Base-by-base conservation (phyloP, 2,797 vertebrate genomes). In the Parauchenoglanis ngamensis region DNA sequence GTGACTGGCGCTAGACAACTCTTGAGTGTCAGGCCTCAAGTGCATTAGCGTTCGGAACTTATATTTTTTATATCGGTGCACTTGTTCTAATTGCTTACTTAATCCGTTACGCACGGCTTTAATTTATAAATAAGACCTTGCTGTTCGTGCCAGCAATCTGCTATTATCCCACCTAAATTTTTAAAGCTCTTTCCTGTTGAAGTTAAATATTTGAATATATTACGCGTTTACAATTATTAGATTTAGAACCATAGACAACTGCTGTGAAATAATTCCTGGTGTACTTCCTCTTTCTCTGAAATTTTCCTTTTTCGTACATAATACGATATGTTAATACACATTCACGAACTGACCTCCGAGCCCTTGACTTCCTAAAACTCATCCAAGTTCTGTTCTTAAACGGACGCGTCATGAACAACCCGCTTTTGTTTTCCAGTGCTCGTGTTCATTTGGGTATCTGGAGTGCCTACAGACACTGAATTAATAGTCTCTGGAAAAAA, bases 1-100 rank as follows among this genome's bases (percentile, higher is more conserved):
- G 57, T 85, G 89, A 87, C 85, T 57, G 85, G 84, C 77, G 31
- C 54, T 67, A 73, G 78, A 85, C 44, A n/a, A 21, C 54, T 44
- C 78, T 12, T 15, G 46, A 82, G 46, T 75, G 83, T 78, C 79
- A n/a, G 54, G 57, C 25, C 54, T 87, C 87, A 82, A 80, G 65
- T n/a, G 61, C 31, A 35, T 73, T 75, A 83, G 65, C n/a, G 40
- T 28, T 0, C 1, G 17, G 21, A 57, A 12, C 25, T 77, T 31
- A 21, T 40, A 31, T 40, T 40, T 40, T 40, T 40, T 40, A 40
- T 40, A 40, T 40, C 35, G 35, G 35, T 40, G 35, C 35, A 40
- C 35, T 40, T 40, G 46, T 49, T 49, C 46, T 49, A 49, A 49
- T 72, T 44, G 23, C 40, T 11, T 11, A 44, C 21, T 46, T 49